Conservation (phyloP, 2,113 vertebrate genomes). For the Panurus biarmicus region DNA sequence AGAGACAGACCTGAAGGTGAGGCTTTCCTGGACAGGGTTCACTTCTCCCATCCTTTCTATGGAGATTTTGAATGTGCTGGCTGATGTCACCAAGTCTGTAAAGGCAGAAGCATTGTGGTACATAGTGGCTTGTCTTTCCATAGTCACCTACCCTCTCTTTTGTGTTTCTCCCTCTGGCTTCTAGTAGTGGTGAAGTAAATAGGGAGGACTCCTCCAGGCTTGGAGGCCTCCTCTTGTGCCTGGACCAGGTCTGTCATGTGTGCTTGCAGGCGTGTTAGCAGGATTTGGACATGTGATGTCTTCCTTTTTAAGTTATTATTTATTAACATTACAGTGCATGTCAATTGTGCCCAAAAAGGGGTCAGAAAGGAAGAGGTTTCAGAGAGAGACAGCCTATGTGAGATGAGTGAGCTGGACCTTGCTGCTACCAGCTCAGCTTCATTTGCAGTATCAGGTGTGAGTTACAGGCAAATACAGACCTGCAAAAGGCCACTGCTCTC, state of each 20-base stretch:
- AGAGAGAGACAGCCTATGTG: rapidly evolving
- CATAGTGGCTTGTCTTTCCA: background rate
- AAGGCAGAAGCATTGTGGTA: background rate
- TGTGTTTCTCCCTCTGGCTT: background rate
- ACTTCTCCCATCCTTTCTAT: background rate
- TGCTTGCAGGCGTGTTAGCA: background rate
- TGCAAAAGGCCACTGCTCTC: background rate
- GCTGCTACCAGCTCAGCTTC: background rate
- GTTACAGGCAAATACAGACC: background rate
- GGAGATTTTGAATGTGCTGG: rapidly evolving
- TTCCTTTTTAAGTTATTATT: background rate
- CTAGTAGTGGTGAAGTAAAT: background rate
- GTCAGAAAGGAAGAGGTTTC: background rate
- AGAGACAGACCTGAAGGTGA: background rate
- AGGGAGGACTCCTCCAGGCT: background rate
- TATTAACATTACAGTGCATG: background rate
- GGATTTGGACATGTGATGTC: background rate
- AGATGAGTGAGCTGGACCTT: background rate
- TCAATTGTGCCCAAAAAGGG: background rate
- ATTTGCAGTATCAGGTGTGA: background rate
- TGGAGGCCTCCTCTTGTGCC: background rate
- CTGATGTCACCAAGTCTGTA: background rate
- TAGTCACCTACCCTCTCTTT: background rate
- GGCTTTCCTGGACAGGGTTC: background rate
- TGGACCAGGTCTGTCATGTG: background rate